Evolutionary conservation across 2,888 invertebrate species (phyloP).

Genomic region (Molorchus minor): DNA sequence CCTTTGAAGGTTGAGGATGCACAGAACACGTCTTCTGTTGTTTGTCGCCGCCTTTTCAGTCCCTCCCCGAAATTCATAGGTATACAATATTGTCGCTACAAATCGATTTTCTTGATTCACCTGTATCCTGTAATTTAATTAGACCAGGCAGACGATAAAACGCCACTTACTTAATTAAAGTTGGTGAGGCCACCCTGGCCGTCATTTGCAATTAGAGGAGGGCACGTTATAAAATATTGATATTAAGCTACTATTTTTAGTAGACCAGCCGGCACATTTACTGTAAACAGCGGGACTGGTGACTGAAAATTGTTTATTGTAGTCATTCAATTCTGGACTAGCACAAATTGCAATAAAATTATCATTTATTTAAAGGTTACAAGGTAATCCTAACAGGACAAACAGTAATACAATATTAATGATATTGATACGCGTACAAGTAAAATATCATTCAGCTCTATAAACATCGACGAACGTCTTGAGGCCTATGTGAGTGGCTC

Average conservation of each 20-base stretch:
- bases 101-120: not conserved
- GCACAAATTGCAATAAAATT: not conserved
- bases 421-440: not conserved
- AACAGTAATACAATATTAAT: not conserved
- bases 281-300: not conserved
- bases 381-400: not conserved
- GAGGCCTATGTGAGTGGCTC: too few relatives aligned
- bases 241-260: not conserved
- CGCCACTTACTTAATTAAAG: not conserved
- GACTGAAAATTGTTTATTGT: not conserved
- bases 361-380: not conserved
- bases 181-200: not conserved
- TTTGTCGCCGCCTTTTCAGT: not conserved
- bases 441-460: too few relatives aligned
- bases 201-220: not conserved
- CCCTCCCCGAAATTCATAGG: too few relatives aligned
- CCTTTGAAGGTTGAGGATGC: not conserved
- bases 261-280: not conserved
- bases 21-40: not conserved
- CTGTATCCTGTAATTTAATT: not conserved
- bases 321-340: not conserved
- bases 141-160: not conserved
- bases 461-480: too few relatives aligned
- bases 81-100: not conserved
- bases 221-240: not conserved